Percentiles rank a stretch among this genome's conserved stretches.
These are phyloP conservation scores for Hirundo rustica DNA, from an alignment of 2,797 vertebrate species.

Conservation along the genomic window DNA sequence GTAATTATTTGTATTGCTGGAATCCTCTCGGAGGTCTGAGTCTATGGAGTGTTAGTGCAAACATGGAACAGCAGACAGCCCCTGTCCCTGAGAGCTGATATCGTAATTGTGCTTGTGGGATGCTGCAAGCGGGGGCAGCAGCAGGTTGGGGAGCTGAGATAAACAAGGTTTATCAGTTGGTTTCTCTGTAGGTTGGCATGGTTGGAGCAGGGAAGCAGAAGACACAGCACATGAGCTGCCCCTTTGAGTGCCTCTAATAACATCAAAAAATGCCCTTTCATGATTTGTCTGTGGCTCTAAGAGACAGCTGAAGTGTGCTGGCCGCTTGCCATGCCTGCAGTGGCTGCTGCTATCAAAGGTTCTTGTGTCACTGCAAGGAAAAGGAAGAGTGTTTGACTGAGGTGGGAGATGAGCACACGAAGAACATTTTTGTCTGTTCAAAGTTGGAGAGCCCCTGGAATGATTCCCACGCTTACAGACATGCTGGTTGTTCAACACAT, in stretches of 20 bases:
- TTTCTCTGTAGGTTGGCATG: not conserved
- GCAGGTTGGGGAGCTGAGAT: not conserved
- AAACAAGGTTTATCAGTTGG: not conserved
- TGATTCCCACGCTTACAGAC: not conserved
- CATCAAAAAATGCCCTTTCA: not conserved
- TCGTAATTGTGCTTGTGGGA: not conserved
- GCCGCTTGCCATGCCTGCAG: not conserved
- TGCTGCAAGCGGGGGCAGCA: not conserved
- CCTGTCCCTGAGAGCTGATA: not conserved
- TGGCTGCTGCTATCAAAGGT: not conserved
- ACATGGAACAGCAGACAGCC: not conserved
- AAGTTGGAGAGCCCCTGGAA: not conserved
- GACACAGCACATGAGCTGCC: not conserved
- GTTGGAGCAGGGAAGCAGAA: not conserved
- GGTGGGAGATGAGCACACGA: not conserved
- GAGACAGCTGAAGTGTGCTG: not conserved
- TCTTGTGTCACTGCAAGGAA: not conserved
- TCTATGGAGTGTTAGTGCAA: not conserved
- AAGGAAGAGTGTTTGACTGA: not conserved
- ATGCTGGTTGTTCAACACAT: not conserved
- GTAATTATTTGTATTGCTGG: constrained; percentile 1
- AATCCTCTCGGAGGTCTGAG: not conserved
- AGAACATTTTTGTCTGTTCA: not conserved
- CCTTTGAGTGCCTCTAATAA: not conserved
- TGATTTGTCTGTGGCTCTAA: not conserved